These are phyloP conservation scores for Pseudeuparius sepicola DNA, from an alignment of 2,888 invertebrate species.

Conservation along the genomic window DNA sequence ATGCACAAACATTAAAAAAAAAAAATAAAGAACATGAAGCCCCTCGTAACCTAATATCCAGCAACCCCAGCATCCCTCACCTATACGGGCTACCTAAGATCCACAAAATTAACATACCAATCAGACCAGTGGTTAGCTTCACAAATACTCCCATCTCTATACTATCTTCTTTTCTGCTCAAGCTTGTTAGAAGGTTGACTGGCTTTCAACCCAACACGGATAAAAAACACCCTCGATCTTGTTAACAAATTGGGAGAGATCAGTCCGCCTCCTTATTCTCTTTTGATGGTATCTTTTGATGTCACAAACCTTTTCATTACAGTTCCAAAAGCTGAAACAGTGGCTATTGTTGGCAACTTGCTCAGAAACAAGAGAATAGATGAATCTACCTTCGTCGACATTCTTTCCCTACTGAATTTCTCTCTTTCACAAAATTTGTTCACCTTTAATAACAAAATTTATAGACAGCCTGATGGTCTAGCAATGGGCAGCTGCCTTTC, in stretches of 20 bases:
- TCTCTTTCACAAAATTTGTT: constrained; percentile 2
- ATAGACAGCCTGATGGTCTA: constrained; percentile 1
- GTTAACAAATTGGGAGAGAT: too few relatives aligned
- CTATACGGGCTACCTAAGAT: too few relatives aligned
- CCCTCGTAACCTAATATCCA: too few relatives aligned
- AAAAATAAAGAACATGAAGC: too few relatives aligned
- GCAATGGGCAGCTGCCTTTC: too few relatives aligned
- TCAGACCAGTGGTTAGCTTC: constrained; percentile 11
- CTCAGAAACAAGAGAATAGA: neutral
- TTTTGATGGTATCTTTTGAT: constrained; percentile 6
- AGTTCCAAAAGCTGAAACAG: constrained; percentile 5
- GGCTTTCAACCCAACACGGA: too few relatives aligned
- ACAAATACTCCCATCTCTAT: constrained; percentile 8
- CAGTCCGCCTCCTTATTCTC: too few relatives aligned
- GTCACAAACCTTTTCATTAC: constrained; percentile 1
- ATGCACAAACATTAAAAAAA: too few relatives aligned
- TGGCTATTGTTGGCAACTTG: constrained; percentile 1
- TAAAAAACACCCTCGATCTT: too few relatives aligned
- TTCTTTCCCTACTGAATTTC: constrained; percentile 1
- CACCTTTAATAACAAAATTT: constrained; percentile 2
- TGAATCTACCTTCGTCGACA: neutral
- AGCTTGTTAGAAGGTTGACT: too few relatives aligned
- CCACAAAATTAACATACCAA: constrained; percentile 8
- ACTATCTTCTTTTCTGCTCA: neutral
- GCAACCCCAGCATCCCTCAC: too few relatives aligned